Conservation (phyloP, 2,888 invertebrate genomes). For the Plagodis dolabraria region DNA sequence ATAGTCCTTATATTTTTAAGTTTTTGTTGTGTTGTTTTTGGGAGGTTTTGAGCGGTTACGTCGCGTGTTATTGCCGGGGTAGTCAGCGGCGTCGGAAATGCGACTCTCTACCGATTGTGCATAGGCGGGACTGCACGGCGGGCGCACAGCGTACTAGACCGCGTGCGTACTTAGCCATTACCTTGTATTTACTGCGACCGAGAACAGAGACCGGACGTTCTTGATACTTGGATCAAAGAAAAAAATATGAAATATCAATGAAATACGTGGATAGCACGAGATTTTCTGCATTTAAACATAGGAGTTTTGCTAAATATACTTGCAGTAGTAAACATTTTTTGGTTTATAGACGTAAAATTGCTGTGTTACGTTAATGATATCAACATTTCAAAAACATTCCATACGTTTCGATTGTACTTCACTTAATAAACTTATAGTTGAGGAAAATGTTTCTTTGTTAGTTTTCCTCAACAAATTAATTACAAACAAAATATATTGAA, state of each 20-base stretch:
- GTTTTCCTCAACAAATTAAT: no score
- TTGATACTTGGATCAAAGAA: conserved; percentile 63
- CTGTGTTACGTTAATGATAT: no score
- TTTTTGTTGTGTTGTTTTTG: conserved; percentile 67
- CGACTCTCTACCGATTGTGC: conserved; percentile 82
- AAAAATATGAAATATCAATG: conserved; percentile 4
- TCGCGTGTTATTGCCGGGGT: conserved; percentile 75
- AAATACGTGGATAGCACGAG: no score
- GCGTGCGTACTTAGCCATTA: conserved; percentile 85
- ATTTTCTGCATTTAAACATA: no score
- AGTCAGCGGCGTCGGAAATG: conserved; percentile 74
- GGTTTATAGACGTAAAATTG: no score
- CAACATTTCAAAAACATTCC: background rate
- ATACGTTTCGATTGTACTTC: background rate
- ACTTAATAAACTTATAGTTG: background rate
- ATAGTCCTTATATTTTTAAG: conserved; percentile 62
- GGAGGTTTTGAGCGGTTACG: conserved; percentile 76
- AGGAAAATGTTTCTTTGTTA: background rate
- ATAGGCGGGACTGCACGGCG: conserved; percentile 84
- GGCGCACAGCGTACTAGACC: conserved; percentile 82
- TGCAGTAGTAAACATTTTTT: no score
- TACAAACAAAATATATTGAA: no score
- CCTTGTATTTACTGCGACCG: conserved; percentile 84
- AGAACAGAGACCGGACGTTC: conserved; percentile 49
- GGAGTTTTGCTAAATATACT: no score